Base-by-base conservation (phyloP, 2,797 vertebrate species). In the Coreius guichenoti region DNA sequence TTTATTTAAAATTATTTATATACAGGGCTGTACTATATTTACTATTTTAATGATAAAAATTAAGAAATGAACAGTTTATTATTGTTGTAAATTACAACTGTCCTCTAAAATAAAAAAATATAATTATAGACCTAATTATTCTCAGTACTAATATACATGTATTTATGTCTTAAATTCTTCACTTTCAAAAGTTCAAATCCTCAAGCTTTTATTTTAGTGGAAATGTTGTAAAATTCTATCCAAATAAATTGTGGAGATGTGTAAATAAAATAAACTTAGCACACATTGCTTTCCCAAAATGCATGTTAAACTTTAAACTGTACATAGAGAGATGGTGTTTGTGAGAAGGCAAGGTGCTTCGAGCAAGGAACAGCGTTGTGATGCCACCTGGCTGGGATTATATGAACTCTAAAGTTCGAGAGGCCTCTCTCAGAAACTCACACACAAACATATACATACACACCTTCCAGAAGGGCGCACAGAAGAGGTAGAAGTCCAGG, bases 401-500 rank as follows among this genome's bases (percentile, higher is more conserved):
- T 63, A 63, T 16, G 2, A 65, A 65, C 61, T 31, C 14, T 16
- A 65, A 31, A 65, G 29, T 65, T 65, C 8, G 14, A 65, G 63
- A 65, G 29, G 14, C 14, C 5, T 63, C 63, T 65, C 6, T 31
- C 29, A 31, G 63, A 31, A 65, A 65, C 14, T 65, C 4, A 58
- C 17, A 54, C 39, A 61, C 78, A 84, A 82, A 76, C 36, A 54
- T 49, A 74, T 65, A 84, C 54, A 54, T 67, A 77, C 72, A 47
- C 31, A 80, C 63, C 97, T 47, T 96, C 94, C 89, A 99, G 91
- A 8, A 98, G 95, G 91, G 90, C 96, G 93, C 93, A 95, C 84
- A 99, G 95, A 85, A 98, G 93, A 4, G 95, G 93, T 82, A 97
- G 90, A 70, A 98, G 95, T 39, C 93, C 94, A 12, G 92, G 93